Evolutionary conservation across 2,888 invertebrate genomes (phyloP), one percentile per base, ranked within the genome.

Genomic region (Malthinus flaveolus): DNA sequence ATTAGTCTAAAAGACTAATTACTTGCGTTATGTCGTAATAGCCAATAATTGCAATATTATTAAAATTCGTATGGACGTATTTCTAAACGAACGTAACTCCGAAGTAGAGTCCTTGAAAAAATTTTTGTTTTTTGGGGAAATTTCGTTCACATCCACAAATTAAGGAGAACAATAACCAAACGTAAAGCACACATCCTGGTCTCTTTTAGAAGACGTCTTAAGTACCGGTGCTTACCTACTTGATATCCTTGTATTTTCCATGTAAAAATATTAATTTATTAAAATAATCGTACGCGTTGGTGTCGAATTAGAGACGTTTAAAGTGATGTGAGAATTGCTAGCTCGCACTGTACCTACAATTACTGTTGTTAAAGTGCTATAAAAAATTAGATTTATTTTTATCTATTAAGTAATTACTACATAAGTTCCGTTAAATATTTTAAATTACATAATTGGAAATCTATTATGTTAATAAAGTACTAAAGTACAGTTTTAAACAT

Each of bases 211-310:
- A 15, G 39, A 42, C 39, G 39, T n/a, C 15, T 7, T 7, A 42
- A 12, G 7, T 15, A 42, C 10, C 23, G 13, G 13, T 23, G 23
- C 23, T 23, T 23, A 23, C 2, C 2, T 42, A 42, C 39, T 42
- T 42, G 39, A 42, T 42, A 42, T 42, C 39, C 39, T 42, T 42
- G 39, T 42, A 42, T 42, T 42, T 42, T 23, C n/a, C 13, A 42
- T 42, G 39, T 15, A 42, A 42, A 15, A 15, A 42, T 42, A 42
- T 42, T 13, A 42, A 42, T 42, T 42, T 42, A 42, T 42, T 42
- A 42, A 42, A 42, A 42, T 9, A 15, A 42, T 42, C 23, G 23
- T 23, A 23, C 5, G 3, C 5, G 23, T n/a, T n/a, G 15, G 9
- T 13, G 12, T 42, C 15, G 15, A 42, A 42, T 42, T 42, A 23